phyloP scores from a whole-genome alignment of 1,140 invertebrate species.

The Anagrus nilaparvatae region DNA sequence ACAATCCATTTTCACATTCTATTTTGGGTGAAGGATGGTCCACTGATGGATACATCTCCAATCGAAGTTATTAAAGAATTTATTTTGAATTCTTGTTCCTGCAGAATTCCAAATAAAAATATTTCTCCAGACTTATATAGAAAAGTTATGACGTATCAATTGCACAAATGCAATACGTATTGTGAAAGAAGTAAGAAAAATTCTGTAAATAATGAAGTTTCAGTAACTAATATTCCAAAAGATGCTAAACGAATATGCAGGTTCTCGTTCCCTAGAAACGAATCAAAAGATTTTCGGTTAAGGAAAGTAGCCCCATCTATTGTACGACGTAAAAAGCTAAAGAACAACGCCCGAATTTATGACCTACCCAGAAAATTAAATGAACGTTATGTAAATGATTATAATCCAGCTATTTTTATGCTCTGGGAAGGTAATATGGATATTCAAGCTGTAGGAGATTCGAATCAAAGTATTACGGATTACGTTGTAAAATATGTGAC shows the following conservation, averaged over 20 bases:
- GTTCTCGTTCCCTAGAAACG: conserved; percentile 20
- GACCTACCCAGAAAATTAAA: conserved; percentile 18
- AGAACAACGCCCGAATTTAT: conserved; percentile 22
- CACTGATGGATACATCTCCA: conserved; percentile 18
- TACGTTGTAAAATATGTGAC: conserved; percentile 19
- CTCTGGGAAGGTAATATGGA: conserved; percentile 26
- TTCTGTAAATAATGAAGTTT: background rate
- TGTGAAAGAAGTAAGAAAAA: conserved; percentile 15
- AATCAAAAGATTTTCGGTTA: conserved; percentile 17
- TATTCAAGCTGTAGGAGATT: conserved; percentile 22
- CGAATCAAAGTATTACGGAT: conserved; percentile 16
- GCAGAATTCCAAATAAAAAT: conserved; percentile 19
- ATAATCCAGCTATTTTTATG: conserved; percentile 21
- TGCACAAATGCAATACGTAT: conserved; percentile 21
- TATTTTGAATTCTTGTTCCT: conserved; percentile 28
- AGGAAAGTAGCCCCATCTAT: conserved; percentile 20
- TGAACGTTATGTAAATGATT: conserved; percentile 25
- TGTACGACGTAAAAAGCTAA: conserved; percentile 19
- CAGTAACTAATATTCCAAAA: too few species aligned
- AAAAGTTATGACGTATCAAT: conserved; percentile 19
- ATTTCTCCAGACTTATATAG: conserved; percentile 16
- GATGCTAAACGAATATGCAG: too few species aligned
- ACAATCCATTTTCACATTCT: conserved; percentile 27
- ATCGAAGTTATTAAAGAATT: conserved; percentile 25
- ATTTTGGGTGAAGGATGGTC: conserved; percentile 26